phyloP scores from a whole-genome alignment of 1,140 invertebrate genomes.

The Orius insidiosus region DNA sequence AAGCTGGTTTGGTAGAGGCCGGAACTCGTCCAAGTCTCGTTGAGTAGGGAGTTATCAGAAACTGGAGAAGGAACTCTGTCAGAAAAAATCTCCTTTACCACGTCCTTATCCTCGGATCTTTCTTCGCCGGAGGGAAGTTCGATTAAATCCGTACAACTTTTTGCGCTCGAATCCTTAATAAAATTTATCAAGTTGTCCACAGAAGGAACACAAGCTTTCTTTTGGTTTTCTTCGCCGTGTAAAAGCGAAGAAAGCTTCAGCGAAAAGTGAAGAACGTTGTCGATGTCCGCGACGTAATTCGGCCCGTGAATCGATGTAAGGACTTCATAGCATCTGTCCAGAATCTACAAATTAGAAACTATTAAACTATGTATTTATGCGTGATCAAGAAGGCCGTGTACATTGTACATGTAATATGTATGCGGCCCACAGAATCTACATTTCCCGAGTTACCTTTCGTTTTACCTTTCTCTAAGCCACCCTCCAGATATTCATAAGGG shows the following conservation, averaged over 20 bases:
- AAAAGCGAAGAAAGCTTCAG: slow-evolving; percentile 7
- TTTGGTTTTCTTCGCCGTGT: neutral
- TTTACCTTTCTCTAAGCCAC: neutral
- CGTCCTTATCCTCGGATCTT: too few species aligned
- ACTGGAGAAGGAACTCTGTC: too few species aligned
- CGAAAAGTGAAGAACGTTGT: slow-evolving; percentile 15
- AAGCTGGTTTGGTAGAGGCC: too few species aligned
- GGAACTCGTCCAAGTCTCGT: too few species aligned
- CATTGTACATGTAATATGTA: slow-evolving; percentile 1
- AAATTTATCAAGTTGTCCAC: too few species aligned
- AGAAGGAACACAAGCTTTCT: neutral
- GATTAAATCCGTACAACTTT: neutral
- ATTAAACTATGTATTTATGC: neutral
- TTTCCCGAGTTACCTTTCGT: neutral
- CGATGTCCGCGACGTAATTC: slow-evolving; percentile 14
- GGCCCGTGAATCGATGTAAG: slow-evolving; percentile 10
- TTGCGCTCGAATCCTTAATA: too few species aligned
- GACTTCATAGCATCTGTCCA: slow-evolving; percentile 15
- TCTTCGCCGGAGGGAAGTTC: neutral
- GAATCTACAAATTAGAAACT: slow-evolving; percentile 7
- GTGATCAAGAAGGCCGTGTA: too few species aligned
- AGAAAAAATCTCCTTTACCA: too few species aligned
- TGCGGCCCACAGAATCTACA: neutral
- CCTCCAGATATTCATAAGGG: too few species aligned
- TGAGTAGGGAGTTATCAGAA: too few species aligned